Evolutionary conservation across 2,113 vertebrate genomes (phyloP), one percentile per base, ranked within the genome.

Genomic region (Motacilla tschutschensis): DNA sequence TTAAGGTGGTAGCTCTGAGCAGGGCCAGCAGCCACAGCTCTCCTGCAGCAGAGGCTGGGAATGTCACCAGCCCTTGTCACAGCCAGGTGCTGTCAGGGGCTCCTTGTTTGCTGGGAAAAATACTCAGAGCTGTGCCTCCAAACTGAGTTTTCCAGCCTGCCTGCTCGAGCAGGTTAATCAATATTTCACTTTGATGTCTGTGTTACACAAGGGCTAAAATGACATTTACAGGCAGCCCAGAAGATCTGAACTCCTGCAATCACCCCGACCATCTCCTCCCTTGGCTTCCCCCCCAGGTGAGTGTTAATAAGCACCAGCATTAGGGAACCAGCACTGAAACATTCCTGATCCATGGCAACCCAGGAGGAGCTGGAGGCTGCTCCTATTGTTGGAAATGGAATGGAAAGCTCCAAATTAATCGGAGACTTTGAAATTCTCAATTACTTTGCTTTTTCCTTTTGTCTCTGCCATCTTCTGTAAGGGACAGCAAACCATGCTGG

Each of bases 21-120:
- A 70, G 76, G 18, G 20, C 3, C 55, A 51, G 24, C n/a, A 91
- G 65, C 40, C 33, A 33, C 33, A 33, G 33, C 33, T 33, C 33
- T 72, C 72, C 78, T 35, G 69, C 50, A 60, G 84, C 71, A 14
- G 16, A 31, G 71, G 35, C 0, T 69, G 75, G 81, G 28, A 66
- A 48, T 31, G 41, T 53, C 86, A 65, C 20, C 31, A 35, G 51
- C 51, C 75, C 8, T 5, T 21, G 58, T 25, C 0, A 6, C 59
- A 71, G 66, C 59, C 80, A 79, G 31, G 9, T 1, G 40, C 78
- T 92, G 74, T 33, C 88, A 67, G 75, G 57, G n/a, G 83, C 35
- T 57, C 66, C 85, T 92, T 48, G 81, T 92, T 93, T 85, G 75
- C 59, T 71, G 48, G 59, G 86, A 74, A 71, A 82, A 88, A 77